Conservation (phyloP, 2,888 invertebrate genomes). For the Rosalia funebris region DNA sequence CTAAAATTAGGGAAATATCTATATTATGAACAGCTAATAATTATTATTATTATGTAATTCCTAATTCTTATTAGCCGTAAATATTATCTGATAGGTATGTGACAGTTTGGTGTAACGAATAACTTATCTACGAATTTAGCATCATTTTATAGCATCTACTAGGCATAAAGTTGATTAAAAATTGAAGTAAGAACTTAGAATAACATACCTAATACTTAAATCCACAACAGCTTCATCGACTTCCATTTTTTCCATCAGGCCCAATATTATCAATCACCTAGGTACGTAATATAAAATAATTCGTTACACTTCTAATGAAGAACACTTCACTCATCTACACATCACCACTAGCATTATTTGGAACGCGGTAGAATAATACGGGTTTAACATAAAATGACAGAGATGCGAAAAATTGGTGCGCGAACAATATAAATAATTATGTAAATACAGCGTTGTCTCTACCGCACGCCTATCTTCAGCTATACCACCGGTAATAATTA, state of each 20-base stretch:
- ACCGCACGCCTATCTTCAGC: constrained; percentile 30
- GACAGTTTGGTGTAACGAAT: not conserved
- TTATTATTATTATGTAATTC: not conserved
- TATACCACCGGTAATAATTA: constrained; percentile 36
- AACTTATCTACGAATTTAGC: too few relatives aligned
- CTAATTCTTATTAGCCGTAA: too few relatives aligned
- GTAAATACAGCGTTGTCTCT: constrained; percentile 28
- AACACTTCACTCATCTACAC: constrained; percentile 25
- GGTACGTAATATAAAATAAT: constrained; percentile 25
- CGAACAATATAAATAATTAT: constrained; percentile 30
- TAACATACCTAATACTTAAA: constrained; percentile 84
- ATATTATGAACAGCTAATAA: not conserved
- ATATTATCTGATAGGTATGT: not conserved
- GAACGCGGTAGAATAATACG: constrained; percentile 1
- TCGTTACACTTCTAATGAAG: constrained; percentile 13
- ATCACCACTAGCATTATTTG: constrained; percentile 12
- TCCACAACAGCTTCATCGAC: constrained; percentile 90
- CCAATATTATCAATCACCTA: constrained; percentile 27
- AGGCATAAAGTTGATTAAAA: not conserved
- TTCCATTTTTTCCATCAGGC: constrained; percentile 79
- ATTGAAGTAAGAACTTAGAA: constrained; percentile 4
- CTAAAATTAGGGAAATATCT: not conserved
- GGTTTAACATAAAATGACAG: constrained; percentile 20
- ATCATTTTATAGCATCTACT: too few relatives aligned
- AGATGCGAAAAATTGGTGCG: constrained; percentile 26